phyloP scores from a whole-genome alignment of 2,113 vertebrate genomes.

The Aspidoscelis tigris region DNA sequence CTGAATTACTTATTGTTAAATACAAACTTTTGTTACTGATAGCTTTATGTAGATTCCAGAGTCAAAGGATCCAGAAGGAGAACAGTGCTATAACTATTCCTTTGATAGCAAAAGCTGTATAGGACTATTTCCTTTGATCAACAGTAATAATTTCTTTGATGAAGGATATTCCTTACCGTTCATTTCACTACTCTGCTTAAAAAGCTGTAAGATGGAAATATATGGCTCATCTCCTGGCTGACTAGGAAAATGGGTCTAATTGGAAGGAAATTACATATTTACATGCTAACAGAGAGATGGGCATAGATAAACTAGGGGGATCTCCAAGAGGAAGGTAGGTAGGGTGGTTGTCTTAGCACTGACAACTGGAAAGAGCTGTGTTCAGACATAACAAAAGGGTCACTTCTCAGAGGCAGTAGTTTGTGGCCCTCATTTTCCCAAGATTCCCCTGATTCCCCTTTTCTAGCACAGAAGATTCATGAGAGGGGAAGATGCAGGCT shows the following conservation, averaged over 20 bases:
- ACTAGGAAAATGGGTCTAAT: not conserved
- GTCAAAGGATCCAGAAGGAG: not conserved
- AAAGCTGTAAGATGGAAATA: not conserved
- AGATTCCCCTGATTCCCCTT: too few relatives aligned
- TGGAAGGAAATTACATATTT: not conserved
- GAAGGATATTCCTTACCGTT: not conserved
- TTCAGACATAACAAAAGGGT: too few relatives aligned
- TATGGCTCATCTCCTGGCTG: not conserved
- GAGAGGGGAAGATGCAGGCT: too few relatives aligned
- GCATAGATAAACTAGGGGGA: too few relatives aligned
- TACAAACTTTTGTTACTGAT: not conserved
- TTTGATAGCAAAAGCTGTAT: not conserved
- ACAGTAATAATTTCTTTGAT: not conserved
- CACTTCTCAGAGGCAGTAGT: too few relatives aligned
- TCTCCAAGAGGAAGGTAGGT: too few relatives aligned
- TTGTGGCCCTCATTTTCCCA: too few relatives aligned
- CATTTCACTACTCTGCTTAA: not conserved
- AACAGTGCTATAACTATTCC: not conserved
- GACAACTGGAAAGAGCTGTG: too few relatives aligned
- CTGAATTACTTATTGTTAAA: not conserved
- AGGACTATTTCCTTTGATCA: not conserved
- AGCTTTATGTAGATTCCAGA: constrained; percentile 12
- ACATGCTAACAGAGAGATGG: not conserved
- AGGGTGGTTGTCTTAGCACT: too few relatives aligned
- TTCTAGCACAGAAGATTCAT: too few relatives aligned